A percentile compares a stretch with the other conserved stretches of the same genome.
Conservation (phyloP, 2,888 invertebrate genomes). For the Halictus ligatus region DNA sequence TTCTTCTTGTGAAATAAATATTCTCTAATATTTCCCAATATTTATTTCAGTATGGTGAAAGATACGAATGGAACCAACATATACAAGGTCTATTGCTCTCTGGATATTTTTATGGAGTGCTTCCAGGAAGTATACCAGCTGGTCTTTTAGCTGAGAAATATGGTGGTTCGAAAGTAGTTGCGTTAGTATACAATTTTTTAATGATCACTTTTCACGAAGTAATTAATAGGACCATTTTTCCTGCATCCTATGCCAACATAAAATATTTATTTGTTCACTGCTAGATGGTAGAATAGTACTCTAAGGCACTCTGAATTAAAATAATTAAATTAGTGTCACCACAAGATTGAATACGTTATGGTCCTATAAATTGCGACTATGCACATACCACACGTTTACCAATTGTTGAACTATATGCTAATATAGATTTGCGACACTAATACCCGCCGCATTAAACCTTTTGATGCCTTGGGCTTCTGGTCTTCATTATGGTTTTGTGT, state of each 20-base stretch:
- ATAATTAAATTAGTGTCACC: too few relatives aligned
- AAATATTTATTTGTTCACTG: not conserved
- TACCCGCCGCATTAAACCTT: conserved; percentile 81
- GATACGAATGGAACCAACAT: conserved; percentile 79
- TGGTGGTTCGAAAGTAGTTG: conserved; percentile 82
- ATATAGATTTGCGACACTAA: conserved; percentile 80
- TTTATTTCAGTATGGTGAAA: conserved; percentile 77
- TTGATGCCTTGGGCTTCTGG: conserved; percentile 80
- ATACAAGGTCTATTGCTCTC: conserved; percentile 78
- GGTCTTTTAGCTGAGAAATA: conserved; percentile 82
- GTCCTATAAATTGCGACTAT: not conserved
- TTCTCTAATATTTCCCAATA: not conserved
- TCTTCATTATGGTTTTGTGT: conserved; percentile 76
- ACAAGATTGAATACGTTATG: too few relatives aligned
- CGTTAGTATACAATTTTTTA: conserved; percentile 74
- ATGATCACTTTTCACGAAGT: not conserved
- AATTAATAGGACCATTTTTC: not conserved
- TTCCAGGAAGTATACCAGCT: conserved; percentile 80
- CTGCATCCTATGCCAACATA: not conserved
- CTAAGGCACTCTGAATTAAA: too few relatives aligned
- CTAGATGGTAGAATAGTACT: too few relatives aligned
- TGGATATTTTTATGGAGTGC: conserved; percentile 80
- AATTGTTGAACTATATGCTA: conserved; percentile 21
- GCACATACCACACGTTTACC: not conserved
- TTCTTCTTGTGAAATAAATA: too few relatives aligned